Evolutionary conservation across 2,888 invertebrate genomes (phyloP).

Genomic region (Cosmia trapezina): DNA sequence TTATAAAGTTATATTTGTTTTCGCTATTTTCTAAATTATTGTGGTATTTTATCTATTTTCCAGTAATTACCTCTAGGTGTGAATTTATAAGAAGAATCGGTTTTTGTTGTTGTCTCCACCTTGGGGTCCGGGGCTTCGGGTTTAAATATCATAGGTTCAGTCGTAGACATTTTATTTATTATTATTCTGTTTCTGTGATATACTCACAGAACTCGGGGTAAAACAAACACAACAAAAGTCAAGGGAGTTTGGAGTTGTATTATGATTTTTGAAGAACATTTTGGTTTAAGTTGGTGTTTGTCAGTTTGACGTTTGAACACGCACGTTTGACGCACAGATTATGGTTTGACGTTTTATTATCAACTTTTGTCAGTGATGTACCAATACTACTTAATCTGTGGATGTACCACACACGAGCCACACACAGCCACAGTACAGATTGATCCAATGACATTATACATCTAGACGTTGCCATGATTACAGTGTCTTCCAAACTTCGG

Average conservation of each 20-base stretch:
- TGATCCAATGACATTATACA: too few relatives aligned
- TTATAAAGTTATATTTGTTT: background rate
- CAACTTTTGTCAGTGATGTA: too few relatives aligned
- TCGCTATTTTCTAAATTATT: background rate
- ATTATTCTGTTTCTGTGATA: background rate
- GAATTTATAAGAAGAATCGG: conserved; percentile 67
- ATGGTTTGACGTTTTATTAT: too few relatives aligned
- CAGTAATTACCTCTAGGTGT: conserved; percentile 74
- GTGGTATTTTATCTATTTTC: background rate
- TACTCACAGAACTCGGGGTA: background rate
- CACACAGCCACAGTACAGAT: too few relatives aligned
- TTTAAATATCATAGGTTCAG: conserved; percentile 10
- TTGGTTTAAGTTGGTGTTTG: too few relatives aligned
- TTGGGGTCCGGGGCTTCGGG: conserved; percentile 54
- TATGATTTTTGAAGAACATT: too few relatives aligned
- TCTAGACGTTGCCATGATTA: too few relatives aligned
- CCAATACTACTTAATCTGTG: too few relatives aligned
- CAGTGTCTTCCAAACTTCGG: too few relatives aligned
- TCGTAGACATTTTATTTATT: conserved; percentile 20
- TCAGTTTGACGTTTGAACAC: too few relatives aligned
- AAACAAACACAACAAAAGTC: background rate
- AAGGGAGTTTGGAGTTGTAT: background rate
- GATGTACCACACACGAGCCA: too few relatives aligned
- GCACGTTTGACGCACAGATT: too few relatives aligned
- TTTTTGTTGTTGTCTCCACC: conserved; percentile 73